These are phyloP conservation scores for Petromus typicus DNA, from an alignment of 2,113 vertebrate genomes.

Conservation along the genomic window DNA sequence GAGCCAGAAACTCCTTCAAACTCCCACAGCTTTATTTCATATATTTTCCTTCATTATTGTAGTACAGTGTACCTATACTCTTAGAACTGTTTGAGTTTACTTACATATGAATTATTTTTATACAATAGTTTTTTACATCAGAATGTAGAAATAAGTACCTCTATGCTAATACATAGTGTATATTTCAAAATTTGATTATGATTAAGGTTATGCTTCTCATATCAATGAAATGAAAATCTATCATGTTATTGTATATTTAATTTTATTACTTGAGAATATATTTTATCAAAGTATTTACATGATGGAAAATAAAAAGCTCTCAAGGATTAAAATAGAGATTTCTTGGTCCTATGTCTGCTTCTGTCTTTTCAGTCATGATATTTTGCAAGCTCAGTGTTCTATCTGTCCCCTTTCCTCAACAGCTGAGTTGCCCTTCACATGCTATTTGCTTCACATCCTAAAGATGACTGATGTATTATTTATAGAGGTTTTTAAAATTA, in stretches of 20 bases:
- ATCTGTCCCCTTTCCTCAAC: background rate
- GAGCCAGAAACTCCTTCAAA: background rate
- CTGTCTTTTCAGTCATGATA: background rate
- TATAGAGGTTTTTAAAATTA: constrained; percentile 28
- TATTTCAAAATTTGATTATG: background rate
- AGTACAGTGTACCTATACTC: background rate
- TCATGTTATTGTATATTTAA: background rate
- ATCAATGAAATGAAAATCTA: background rate
- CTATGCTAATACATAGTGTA: background rate
- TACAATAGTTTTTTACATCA: background rate
- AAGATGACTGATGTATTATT: constrained; percentile 48
- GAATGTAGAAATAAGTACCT: background rate
- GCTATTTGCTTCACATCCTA: background rate
- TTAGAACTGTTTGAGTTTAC: background rate
- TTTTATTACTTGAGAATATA: background rate
- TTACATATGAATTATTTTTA: background rate
- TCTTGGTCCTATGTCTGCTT: background rate
- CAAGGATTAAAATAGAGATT: background rate
- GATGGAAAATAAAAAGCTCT: background rate
- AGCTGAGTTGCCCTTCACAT: background rate
- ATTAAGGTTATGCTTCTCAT: background rate
- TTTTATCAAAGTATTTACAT: background rate
- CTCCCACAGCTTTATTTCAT: background rate
- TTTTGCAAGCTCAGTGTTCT: background rate
- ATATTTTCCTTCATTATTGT: background rate